phyloP scores from a whole-genome alignment of 2,113 vertebrate species.

The Zosterops japonicus region DNA sequence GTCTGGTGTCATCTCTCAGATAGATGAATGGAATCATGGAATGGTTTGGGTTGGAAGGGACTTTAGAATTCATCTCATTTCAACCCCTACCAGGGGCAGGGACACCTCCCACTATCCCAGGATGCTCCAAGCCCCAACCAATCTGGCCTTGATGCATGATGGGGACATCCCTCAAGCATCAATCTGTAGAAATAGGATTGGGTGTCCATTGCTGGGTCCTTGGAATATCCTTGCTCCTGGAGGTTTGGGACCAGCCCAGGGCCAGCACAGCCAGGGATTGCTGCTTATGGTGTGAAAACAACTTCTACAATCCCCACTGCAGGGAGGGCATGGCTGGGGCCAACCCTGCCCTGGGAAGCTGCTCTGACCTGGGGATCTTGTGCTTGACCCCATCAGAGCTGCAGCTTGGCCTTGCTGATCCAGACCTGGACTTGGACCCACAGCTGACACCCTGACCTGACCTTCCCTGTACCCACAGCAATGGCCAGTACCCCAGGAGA shows the following conservation, averaged over 20 bases:
- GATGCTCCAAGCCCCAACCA: neutral
- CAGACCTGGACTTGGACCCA: neutral
- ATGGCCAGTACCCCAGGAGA: neutral
- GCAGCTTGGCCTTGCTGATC: neutral
- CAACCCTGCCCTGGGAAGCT: neutral
- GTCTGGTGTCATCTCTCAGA: neutral
- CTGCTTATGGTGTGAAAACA: neutral
- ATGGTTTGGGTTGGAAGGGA: neutral
- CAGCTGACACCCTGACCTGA: neutral
- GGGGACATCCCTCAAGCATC: neutral
- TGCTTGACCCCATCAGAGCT: neutral
- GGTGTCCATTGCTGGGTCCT: accelerated
- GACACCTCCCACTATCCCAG: neutral
- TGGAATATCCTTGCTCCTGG: neutral
- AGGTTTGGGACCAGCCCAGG: neutral
- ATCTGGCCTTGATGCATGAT: neutral
- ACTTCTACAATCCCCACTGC: neutral
- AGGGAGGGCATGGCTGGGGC: neutral
- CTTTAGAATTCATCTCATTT: neutral
- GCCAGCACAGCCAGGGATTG: neutral
- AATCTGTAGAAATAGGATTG: neutral
- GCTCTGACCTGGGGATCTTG: neutral
- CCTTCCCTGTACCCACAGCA: accelerated
- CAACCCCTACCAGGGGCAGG: neutral
- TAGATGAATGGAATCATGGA: neutral